Conservation (phyloP, 2,888 invertebrate genomes). For the Bembecia ichneumoniformis region DNA sequence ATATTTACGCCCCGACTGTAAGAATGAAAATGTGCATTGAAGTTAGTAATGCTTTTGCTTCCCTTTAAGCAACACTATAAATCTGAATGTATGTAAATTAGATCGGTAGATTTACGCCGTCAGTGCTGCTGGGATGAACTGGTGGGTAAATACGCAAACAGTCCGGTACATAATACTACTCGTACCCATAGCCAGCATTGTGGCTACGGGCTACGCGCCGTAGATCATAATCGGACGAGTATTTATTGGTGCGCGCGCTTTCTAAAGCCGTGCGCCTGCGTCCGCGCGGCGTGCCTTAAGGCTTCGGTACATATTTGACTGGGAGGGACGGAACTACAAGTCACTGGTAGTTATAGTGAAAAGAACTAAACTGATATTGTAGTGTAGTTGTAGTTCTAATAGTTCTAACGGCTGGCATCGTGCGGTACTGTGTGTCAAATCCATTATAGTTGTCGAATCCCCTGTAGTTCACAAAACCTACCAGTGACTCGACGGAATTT, state of each 20-base stretch:
- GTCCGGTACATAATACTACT: not conserved
- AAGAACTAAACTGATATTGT: too few species aligned
- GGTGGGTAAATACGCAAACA: constrained; percentile 14
- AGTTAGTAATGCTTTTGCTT: too few species aligned
- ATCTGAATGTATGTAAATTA: constrained; percentile 20
- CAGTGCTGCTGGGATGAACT: not conserved
- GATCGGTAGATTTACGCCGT: constrained; percentile 21
- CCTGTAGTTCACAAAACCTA: too few species aligned
- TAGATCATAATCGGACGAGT: constrained; percentile 69
- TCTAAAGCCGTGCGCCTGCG: constrained; percentile 38
- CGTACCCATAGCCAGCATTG: constrained; percentile 12
- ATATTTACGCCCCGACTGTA: too few species aligned
- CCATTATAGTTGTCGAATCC: too few species aligned
- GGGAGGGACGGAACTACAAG: too few species aligned
- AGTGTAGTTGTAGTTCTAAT: too few species aligned
- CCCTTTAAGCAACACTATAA: constrained; percentile 9
- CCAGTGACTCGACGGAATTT: constrained; percentile 2
- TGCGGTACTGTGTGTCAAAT: too few species aligned
- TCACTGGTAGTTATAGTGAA: too few species aligned
- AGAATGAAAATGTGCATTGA: too few species aligned
- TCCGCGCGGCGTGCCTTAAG: not conserved
- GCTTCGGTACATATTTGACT: too few species aligned
- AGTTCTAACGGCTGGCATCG: too few species aligned
- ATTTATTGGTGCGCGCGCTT: constrained; percentile 65
- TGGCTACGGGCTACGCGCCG: constrained; percentile 67